A percentile compares a stretch with the other conserved stretches of the same genome.
Conservation (phyloP, 1,140 invertebrate species). For the Apis dorsata region DNA sequence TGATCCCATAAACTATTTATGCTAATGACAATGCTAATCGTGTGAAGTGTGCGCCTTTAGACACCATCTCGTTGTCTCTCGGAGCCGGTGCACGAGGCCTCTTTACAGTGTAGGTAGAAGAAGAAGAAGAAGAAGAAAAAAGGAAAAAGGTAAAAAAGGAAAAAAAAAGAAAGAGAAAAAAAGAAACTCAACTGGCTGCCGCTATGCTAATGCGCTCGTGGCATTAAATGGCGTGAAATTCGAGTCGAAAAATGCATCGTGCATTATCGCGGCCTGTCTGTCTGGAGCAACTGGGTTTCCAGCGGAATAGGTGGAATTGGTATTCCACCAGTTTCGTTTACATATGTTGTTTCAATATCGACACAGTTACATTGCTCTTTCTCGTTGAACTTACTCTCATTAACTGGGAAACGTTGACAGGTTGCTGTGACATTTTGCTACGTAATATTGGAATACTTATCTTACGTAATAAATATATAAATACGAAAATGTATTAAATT, state of each 20-base stretch:
- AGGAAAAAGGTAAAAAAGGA: not conserved
- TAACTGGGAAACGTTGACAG: no score
- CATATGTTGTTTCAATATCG: not conserved
- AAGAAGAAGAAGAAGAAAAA: not conserved
- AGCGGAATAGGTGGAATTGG: not conserved
- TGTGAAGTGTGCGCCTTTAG: conserved; percentile 43
- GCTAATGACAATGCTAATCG: conserved; percentile 63
- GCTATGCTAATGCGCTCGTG: conserved; percentile 48
- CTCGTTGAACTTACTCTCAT: no score
- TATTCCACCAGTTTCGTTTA: not conserved
- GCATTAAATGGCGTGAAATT: conserved; percentile 51
- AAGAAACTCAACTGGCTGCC: conserved; percentile 10
- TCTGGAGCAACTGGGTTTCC: not conserved
- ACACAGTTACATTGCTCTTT: no score
- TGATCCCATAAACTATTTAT: conserved; percentile 61
- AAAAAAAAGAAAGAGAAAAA: conserved; percentile 15
- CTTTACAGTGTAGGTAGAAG: not conserved
- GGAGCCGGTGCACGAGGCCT: conserved; percentile 37
- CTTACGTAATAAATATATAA: no score
- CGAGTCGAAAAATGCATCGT: conserved; percentile 39
- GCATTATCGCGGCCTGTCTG: conserved; percentile 19
- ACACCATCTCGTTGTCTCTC: conserved; percentile 33
- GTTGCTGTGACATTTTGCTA: no score
- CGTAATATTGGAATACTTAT: no score
- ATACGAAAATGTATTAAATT: no score